These are phyloP conservation scores for Drosophila punjabiensis DNA, from an alignment of 1,140 invertebrate species.

Conservation along the genomic window DNA sequence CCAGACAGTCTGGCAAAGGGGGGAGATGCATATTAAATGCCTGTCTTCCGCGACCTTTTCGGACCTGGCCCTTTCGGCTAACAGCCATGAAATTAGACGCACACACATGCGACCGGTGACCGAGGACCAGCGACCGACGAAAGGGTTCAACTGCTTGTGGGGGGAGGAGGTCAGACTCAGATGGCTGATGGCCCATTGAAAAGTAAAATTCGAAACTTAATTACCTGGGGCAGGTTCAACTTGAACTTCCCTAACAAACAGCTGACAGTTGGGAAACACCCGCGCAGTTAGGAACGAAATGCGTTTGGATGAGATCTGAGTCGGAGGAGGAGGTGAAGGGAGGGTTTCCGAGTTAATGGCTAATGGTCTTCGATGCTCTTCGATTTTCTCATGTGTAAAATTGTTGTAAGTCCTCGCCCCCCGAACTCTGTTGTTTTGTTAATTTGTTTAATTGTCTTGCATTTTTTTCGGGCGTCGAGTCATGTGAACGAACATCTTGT, in stretches of 20 bases:
- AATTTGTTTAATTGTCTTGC: slow-evolving; percentile 82
- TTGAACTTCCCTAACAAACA: slow-evolving; percentile 69
- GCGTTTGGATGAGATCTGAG: slow-evolving; percentile 16
- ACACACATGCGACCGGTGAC: slow-evolving; percentile 61
- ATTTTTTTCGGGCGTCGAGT: slow-evolving; percentile 64
- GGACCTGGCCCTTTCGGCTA: slow-evolving; percentile 72
- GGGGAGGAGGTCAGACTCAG: slow-evolving; percentile 50
- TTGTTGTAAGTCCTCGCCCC: slow-evolving; percentile 48
- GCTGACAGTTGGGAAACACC: slow-evolving; percentile 79
- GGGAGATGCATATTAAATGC: slow-evolving; percentile 71
- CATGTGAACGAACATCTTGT: slow-evolving; percentile 81
- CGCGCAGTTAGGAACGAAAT: slow-evolving; percentile 64
- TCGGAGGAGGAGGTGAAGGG: slow-evolving; percentile 1
- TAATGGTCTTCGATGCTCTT: slow-evolving; percentile 75
- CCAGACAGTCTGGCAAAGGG: neutral
- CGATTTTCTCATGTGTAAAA: slow-evolving; percentile 83
- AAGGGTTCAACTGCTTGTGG: slow-evolving; percentile 59
- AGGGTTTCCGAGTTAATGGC: slow-evolving; percentile 52
- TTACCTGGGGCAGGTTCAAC: slow-evolving; percentile 72
- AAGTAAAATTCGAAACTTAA: slow-evolving; percentile 79
- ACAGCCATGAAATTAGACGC: slow-evolving; percentile 81
- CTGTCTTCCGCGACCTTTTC: slow-evolving; percentile 75
- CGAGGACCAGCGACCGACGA: slow-evolving; percentile 35
- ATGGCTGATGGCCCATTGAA: slow-evolving; percentile 65
- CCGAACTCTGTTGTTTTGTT: slow-evolving; percentile 58